Conservation (phyloP, 2,888 invertebrate genomes). For the Girardia tigrina region DNA sequence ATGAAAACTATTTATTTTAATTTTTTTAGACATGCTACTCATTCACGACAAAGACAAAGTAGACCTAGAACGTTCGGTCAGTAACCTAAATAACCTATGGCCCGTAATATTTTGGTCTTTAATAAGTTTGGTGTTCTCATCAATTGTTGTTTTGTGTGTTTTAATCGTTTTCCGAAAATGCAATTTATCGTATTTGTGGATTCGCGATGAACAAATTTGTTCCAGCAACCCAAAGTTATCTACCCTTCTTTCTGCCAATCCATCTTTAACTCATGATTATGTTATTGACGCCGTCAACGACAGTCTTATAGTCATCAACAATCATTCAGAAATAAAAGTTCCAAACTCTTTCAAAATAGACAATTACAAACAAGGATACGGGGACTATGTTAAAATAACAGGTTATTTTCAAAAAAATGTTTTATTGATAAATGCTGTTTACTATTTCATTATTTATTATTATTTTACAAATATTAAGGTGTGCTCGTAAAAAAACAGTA, state of each 20-base stretch:
- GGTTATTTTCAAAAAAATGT: not conserved
- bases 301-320: not conserved
- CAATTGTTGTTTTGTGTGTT: not conserved
- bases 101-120: not conserved
- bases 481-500: too few relatives aligned
- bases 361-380: not conserved
- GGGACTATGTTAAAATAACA: not conserved
- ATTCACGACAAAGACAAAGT: constrained; percentile 5
- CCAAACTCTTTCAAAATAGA: constrained; percentile 7
- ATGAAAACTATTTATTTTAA: too few relatives aligned
- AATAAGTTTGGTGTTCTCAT: not conserved
- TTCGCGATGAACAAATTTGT: not conserved
- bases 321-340: constrained; percentile 14
- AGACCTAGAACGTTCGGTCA: not conserved
- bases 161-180: not conserved
- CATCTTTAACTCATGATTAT: not conserved
- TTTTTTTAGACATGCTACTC: not conserved
- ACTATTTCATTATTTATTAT: too few relatives aligned
- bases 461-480: too few relatives aligned
- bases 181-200: constrained; percentile 16
- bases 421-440: too few relatives aligned
- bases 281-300: not conserved
- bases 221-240: not conserved
- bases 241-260: not conserved
- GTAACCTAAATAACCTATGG: not conserved